Evolutionary conservation across 2,113 vertebrate genomes (phyloP), one percentile per base, ranked within the genome.

Genomic region (Haemorhous mexicanus): DNA sequence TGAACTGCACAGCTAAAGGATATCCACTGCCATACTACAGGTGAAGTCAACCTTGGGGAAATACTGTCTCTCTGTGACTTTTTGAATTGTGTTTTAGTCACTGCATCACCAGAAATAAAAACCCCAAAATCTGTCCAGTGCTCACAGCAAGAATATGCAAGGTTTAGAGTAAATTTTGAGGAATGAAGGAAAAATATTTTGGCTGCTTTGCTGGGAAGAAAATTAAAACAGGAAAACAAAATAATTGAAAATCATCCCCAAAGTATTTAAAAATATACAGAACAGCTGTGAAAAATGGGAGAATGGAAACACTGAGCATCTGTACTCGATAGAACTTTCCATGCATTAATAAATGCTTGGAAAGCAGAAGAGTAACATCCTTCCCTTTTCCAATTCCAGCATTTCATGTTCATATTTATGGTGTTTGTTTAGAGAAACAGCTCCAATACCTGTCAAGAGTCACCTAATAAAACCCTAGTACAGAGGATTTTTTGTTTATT

Each of bases 1-100:
- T 99, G 96, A 98, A 98, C 81, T 99, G 98, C 93, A 98, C 98
- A 92, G 99, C 98, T 15, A 98, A 97, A 74, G 98, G 98, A 79
- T 97, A 98, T 50, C 99, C 98, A 13, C 92, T 96, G n/a, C 98
- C 98, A 3, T 94, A 74, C 74, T 99, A 99, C 85, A 98, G 98
- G 98, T 99, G 95, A 97, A 84, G 55, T 88, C 52, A 94, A 8
- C 58, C 89, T 94, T 41, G 44, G 61, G 52, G 67, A 35, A 87
- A 15, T 58, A 2, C 41, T 66, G 19, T 47, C 50, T 79, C 23
- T 16, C 49, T 95, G 28, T 11, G 13, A 20, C 61, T 24, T 22
- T 59, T 55, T 20, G 70, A 55, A 26, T 9, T 56, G 28, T 41
- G 41, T 47, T 90, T 86, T 67, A 39, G 24, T 47, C 35, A 32